phyloP scores from a whole-genome alignment of 2,888 invertebrate species.

The Lepetodrilus schrolli region DNA sequence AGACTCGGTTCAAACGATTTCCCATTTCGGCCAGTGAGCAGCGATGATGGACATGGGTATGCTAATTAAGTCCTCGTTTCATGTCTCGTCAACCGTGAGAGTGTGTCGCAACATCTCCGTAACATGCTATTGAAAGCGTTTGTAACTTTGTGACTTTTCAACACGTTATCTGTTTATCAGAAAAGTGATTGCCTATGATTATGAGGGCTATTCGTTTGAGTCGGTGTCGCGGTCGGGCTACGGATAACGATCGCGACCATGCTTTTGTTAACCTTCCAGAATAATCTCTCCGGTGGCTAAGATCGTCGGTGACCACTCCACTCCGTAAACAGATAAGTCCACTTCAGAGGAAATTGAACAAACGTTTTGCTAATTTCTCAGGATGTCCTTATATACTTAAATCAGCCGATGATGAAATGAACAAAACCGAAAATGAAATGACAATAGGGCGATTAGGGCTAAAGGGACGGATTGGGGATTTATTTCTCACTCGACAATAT shows the following conservation, averaged over 20 bases:
- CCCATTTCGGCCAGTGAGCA: not conserved
- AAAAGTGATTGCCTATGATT: not conserved
- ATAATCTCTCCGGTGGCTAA: not conserved
- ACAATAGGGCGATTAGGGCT: not conserved
- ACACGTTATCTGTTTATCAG: conserved; percentile 1
- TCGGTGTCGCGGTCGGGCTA: not conserved
- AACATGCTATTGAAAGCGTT: not conserved
- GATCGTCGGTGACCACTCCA: not conserved
- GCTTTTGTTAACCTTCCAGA: not conserved
- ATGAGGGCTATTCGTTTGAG: not conserved
- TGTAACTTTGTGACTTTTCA: conserved; percentile 22
- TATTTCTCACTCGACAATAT: not conserved
- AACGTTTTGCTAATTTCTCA: conserved; percentile 23
- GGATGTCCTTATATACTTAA: conserved; percentile 3
- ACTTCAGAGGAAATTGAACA: conserved; percentile 3
- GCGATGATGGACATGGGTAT: not conserved
- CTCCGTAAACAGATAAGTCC: conserved; percentile 4
- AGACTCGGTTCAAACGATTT: conserved; percentile 6
- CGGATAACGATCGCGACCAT: not conserved
- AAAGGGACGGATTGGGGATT: not conserved
- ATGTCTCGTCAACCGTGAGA: conserved; percentile 9
- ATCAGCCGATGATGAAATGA: conserved; percentile 7
- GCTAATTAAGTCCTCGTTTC: not conserved
- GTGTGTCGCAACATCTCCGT: conserved; percentile 9
- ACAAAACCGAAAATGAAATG: not conserved